These are phyloP conservation scores for Mesocricetus auratus DNA, from an alignment of 2,113 vertebrate genomes.

Conservation along the genomic window DNA sequence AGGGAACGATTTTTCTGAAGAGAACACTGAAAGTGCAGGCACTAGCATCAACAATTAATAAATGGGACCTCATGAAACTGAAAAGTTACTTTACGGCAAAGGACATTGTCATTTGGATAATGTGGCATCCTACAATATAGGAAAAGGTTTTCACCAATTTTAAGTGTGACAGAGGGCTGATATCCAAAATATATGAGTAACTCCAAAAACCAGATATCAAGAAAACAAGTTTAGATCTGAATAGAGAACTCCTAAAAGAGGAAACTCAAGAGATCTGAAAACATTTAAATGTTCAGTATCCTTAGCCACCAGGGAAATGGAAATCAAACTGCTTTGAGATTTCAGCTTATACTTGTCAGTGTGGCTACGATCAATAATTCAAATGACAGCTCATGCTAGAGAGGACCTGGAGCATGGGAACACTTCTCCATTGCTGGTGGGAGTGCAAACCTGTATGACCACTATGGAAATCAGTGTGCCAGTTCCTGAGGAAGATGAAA, in stretches of 20 bases:
- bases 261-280: too few relatives aligned
- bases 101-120: not conserved
- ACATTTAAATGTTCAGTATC: not conserved
- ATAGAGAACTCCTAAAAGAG: not conserved
- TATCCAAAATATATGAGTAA: not conserved
- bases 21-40: not conserved
- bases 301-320: not conserved
- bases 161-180: not conserved
- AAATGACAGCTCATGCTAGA: too few relatives aligned
- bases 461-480: not conserved
- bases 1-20: not conserved
- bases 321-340: not conserved
- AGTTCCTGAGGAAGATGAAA: not conserved
- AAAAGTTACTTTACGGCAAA: not conserved
- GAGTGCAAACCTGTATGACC: not conserved
- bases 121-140: not conserved
- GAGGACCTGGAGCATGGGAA: too few relatives aligned
- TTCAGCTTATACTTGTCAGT: too few relatives aligned
- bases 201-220: not conserved
- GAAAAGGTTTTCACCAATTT: not conserved
- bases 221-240: not conserved
- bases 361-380: too few relatives aligned
- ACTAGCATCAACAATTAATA: not conserved
- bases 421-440: not conserved
- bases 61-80: not conserved